Evolutionary conservation across 2,888 invertebrate species (phyloP), one percentile per base, ranked within the genome.

Genomic region (Hololepta plana): DNA sequence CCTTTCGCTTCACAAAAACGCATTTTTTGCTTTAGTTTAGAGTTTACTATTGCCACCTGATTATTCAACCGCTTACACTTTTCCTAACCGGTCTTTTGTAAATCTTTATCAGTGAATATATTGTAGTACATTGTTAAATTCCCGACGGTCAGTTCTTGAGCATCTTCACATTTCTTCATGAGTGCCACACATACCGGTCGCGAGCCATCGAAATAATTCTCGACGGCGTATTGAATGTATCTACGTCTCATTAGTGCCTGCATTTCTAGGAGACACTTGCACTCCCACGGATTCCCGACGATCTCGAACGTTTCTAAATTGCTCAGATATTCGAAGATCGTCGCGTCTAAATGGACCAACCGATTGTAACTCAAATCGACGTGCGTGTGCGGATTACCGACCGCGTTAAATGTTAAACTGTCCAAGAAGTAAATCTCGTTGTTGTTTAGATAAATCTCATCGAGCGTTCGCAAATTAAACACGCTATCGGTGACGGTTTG

Each of bases 271-370:
- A 42, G 31, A 28, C 36, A 38, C 15, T 33, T 27, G 29, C 38
- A 39, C 22, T 41, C 37, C 41, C 41, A 43, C 9, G 38, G 37
- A 29, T 44, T 41, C 9, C 35, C 38, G 15, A 29, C 32, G 21
- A 42, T 34, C 29, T 42, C 34, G 24, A 44, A 29, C 15, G 14
- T 13, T 23, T 39, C 31, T 22, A 43, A 31, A 23, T 36, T 36
- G 9, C 26, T 24, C 4, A 36, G 12, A 32, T 32, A 35, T 12
- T 38, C 36, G 24, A 42, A 38, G 25, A 38, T 35, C 4, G 22
- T 23, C 12, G 26, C 27, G 12, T 40, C 33, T 8, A 43, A 14
- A 24, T 24, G 37, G 7, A 36, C 41, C 22, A 43, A 28, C 23
- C 36, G 24, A 29, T 43, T 43, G 19, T 34, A 23, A 6, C 34